Evolutionary conservation across 2,797 vertebrate genomes (phyloP), one percentile per base, ranked within the genome.

Genomic region (Bufotes viridis): DNA sequence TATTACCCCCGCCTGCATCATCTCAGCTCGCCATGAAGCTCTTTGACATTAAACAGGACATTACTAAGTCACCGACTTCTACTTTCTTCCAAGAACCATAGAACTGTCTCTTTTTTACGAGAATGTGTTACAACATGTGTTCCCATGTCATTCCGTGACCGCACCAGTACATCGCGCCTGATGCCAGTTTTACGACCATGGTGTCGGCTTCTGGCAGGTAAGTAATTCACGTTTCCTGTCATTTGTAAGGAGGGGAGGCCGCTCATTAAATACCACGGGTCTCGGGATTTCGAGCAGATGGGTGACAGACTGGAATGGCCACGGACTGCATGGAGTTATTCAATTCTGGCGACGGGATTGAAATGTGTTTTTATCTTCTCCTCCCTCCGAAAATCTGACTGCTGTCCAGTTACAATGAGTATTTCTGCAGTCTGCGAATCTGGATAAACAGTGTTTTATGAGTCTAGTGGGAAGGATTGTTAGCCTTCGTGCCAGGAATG

Each of bases 401-500:
- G 29, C 1, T 14, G 24, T 75, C 83, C 87, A 85, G 70, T 65
- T 75, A 81, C 78, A 85, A 22, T 76, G 84, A 89, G 84, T 49
- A 78, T 89, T 89, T 89, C 79, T 86, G 8, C 84, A 78, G 84
- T 89, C 88, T 70, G 79, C 49, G 61, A 49, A 81, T 86, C 65
- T 86, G 84, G 84, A 86, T 89, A 86, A 89, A 89, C 88, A 86
- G 58, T 6, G 17, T 82, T 86, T 89, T 89, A 86, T 49, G 84
- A 26, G 60, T 82, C 84, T 67, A 26, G 49, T n/a, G 80, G 72
- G 88, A 82, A 60, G 3, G 83, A 89, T 82, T 89, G 72, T 29
- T 70, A 78, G 51, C n/a, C 29, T 12, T 65, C 15, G 13, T 58
- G 63, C 84, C 88, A 89, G 69, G 76, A 61, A 76, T 67, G 63